Conservation (phyloP, 2,888 invertebrate species). For the Gerris lacustris region DNA sequence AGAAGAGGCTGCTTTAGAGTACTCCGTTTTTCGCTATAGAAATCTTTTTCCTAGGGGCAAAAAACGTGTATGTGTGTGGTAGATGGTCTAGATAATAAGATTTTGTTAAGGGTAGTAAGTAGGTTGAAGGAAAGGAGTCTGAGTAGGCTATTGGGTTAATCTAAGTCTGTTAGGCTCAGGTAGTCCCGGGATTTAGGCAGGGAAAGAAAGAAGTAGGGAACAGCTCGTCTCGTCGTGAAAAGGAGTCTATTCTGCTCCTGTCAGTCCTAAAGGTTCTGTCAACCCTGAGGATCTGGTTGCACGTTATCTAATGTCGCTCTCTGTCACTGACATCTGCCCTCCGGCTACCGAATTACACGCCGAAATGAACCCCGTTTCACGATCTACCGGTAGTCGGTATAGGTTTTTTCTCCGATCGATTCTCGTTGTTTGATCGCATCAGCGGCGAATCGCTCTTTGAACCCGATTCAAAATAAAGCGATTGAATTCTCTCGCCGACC, state of each 20-base stretch:
- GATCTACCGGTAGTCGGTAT: background rate
- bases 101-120: background rate
- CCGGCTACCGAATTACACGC: background rate
- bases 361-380: background rate
- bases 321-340: background rate
- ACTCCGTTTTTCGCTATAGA: background rate
- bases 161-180: background rate
- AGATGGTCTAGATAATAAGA: background rate
- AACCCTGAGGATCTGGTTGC: background rate
- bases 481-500: background rate
- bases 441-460: background rate
- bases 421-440: background rate
- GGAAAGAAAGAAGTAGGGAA: background rate
- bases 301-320: constrained; percentile 3
- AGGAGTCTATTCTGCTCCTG: background rate
- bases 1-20: background rate
- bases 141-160: constrained; percentile 1
- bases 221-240: no score
- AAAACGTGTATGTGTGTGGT: background rate
- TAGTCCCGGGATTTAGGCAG: background rate
- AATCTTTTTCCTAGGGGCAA: background rate
- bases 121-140: background rate
- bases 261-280: background rate
- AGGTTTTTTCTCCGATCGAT: background rate
- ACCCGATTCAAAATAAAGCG: background rate